Base-by-base conservation (phyloP, 2,888 invertebrate genomes). In the Amphipoea oculea region DNA sequence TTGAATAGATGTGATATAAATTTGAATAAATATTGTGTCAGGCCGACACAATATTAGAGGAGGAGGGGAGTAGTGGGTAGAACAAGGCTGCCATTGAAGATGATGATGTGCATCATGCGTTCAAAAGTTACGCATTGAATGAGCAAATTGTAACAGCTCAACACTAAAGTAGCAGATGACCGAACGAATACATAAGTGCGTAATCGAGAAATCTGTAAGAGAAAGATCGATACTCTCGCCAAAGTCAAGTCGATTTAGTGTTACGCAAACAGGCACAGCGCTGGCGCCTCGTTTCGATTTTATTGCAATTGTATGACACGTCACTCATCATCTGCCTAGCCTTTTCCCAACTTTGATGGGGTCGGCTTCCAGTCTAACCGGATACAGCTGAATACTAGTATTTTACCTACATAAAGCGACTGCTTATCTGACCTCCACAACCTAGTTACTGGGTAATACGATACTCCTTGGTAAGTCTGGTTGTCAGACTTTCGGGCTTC, bases 121-220 rank as follows among this genome's bases (percentile, higher is more conserved):
- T 69, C 6, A 23, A 23, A 57, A 9, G 57, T 57, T 23, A 69
- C 1, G 4, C 20, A 36, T 36, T 60, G 42, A 57, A 76, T 60
- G 68, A 70, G 17, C 36, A 14, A 69, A 78, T 42, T 63, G 42
- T 72, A 76, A 20, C 63, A 9, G 9, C 65, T 45, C 4, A 81
- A 29, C 40, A 67, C 54, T 40, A 42, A 63, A 68, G 57, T 72
- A 62, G 60, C 48, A 36, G 45, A 76, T 85, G 73, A 78, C 63
- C 40, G 63, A 76, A 85, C 45, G 70, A 80, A 76, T 74, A 63
- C 63, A 51, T 20, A 70, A 73, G 81, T 78, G 90, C 90, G 92
- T 92, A 92, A 92, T 92, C 91, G 93, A 90, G 94, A 95, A 94
- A 94, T 93, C 94, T 87, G 84, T 86, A 73, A 86, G 88, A 90